These are phyloP conservation scores for Eumerus sabulonum DNA, from an alignment of 2,888 invertebrate genomes.

Conservation along the genomic window DNA sequence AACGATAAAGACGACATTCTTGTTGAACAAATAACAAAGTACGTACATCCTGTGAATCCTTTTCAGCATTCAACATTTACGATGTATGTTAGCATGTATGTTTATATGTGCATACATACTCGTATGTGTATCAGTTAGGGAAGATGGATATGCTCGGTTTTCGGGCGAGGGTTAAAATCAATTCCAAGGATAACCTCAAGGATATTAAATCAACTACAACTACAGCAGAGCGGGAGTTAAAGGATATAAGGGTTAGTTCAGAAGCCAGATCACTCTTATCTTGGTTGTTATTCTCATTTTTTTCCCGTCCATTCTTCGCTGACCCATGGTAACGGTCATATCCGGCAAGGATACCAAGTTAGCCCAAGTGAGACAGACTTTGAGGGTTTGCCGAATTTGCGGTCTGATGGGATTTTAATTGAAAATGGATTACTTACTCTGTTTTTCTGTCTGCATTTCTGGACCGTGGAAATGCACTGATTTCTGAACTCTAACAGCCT, in stretches of 20 bases:
- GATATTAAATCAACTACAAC: conserved; percentile 67
- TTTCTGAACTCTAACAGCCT: conserved; percentile 63
- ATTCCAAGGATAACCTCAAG: conserved; percentile 58
- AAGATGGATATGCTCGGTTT: not conserved
- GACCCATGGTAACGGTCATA: conserved; percentile 36
- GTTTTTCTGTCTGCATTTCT: conserved; percentile 50
- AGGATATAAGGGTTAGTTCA: conserved; percentile 66
- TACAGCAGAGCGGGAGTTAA: conserved; percentile 40
- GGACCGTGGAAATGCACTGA: conserved; percentile 51
- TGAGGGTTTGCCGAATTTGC: conserved; percentile 66
- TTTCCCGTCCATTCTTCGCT: conserved; percentile 24
- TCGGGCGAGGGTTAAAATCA: conserved; percentile 24
- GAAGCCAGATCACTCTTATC: conserved; percentile 67
- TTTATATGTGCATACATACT: too few species aligned
- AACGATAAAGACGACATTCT: conserved; percentile 63
- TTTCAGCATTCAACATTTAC: conserved; percentile 44
- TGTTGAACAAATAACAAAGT: conserved; percentile 63
- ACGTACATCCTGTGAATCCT: conserved; percentile 61
- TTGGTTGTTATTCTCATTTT: conserved; percentile 58
- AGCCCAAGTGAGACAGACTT: conserved; percentile 40
- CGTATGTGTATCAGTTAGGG: not conserved
- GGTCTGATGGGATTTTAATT: conserved; percentile 77
- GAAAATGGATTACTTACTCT: conserved; percentile 77
- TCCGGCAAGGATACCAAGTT: not conserved
- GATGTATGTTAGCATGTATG: too few species aligned